Conservation (phyloP, 2,113 vertebrate species). For the Myrmecobius fasciatus region DNA sequence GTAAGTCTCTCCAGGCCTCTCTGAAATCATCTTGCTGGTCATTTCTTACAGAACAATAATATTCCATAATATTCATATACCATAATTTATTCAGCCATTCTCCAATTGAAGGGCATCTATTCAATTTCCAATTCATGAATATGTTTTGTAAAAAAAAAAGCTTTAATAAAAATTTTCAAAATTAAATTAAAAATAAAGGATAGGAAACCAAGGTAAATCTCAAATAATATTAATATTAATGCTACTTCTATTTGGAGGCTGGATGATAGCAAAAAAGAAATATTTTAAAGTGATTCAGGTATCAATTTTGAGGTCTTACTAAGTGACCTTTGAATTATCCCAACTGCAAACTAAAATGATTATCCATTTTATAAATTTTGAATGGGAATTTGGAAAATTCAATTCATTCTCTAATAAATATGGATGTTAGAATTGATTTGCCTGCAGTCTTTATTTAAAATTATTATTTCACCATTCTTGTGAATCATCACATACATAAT, state of each 20-base stretch:
- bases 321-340: background rate
- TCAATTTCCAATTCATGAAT: no score
- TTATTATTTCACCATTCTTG: background rate
- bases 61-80: no score
- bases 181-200: no score
- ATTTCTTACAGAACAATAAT: no score
- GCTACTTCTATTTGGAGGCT: background rate
- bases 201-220: background rate
- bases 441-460: background rate
- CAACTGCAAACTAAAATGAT: background rate
- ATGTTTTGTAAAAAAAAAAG: no score
- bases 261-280: background rate
- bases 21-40: no score
- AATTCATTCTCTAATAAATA: background rate
- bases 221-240: background rate
- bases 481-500: background rate
- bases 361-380: background rate
- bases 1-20: no score
- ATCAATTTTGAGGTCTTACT: background rate
- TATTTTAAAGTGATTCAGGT: background rate
- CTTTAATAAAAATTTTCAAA: no score
- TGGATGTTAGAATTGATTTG: background rate
- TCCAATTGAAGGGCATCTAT: no score
- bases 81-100: no score
- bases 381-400: background rate